Base-by-base conservation (phyloP, 2,888 invertebrate genomes). In the Drosophila acutilabella region DNA sequence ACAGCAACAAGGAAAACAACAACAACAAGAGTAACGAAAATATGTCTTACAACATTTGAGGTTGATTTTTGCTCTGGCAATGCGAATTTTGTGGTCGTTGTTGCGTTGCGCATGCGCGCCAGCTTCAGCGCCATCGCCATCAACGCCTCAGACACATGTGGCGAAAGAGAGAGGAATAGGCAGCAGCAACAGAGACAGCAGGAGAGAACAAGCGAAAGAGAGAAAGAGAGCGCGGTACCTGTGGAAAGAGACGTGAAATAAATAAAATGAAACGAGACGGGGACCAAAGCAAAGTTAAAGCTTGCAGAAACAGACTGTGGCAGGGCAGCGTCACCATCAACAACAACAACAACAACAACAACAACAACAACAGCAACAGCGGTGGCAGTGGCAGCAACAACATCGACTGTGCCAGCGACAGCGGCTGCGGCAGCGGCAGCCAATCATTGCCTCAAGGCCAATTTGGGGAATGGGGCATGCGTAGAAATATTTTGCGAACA, bases 111-210 rank as follows among this genome's bases (percentile, higher is more conserved):
- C 88, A 86, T 88, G 85, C 85, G 83, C 85, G 88, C 85, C 88
- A 85, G 86, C 85, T 83, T 82, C 88, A 85, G 85, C 88, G 88
- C 88, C 85, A 86, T 88, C 85, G 88, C 87, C 88, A 88, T 83
- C 85, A 86, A 86, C 88, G 85, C 85, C 88, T 83, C 77, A 74
- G 56, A 66, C 69, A 71, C 67, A 73, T 26, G 58, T 40, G 50
- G 41, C 52, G 57, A 52, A 52, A 54, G 67, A 58, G 38, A 20
- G 23, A 11, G 44, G 16, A 3, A 59, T 38, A 70, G 64, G 64
- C 23, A 54, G 71, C 59, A 68, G 74, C 54, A 51, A 40, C 16
- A 53, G 26, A 30, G 44, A 36, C 30, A 20, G 20, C 20, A 3
- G 59, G 38, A 70, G 60, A 65, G 30, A 54, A 62, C 56, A 56